These are phyloP conservation scores for Molossus molossus DNA, from an alignment of 2,797 vertebrate species.

Conservation along the genomic window DNA sequence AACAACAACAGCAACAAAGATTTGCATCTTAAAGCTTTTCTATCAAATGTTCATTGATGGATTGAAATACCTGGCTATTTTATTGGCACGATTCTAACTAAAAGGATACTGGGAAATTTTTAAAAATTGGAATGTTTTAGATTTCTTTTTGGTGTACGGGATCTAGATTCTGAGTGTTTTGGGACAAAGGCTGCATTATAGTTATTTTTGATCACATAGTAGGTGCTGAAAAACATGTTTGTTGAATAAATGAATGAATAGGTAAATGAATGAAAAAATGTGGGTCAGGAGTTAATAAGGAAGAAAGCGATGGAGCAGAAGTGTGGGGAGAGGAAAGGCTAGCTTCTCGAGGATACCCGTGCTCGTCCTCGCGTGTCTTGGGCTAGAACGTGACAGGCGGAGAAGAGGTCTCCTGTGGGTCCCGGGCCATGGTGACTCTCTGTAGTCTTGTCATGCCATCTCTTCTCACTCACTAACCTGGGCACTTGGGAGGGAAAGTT, in stretches of 20 bases:
- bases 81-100: neutral
- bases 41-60: neutral
- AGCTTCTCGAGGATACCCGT: neutral
- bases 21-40: neutral
- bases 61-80: neutral
- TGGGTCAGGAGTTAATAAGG: neutral
- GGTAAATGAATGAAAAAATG: neutral
- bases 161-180: neutral
- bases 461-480: neutral
- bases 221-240: neutral
- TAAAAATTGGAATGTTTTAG: neutral
- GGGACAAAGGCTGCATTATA: neutral
- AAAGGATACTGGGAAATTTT: neutral
- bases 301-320: neutral
- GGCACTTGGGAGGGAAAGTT: neutral
- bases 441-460: neutral
- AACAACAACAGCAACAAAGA: neutral
- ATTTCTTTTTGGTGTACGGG: neutral
- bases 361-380: rapidly evolving
- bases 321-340: neutral
- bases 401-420: rapidly evolving
- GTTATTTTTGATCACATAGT: neutral
- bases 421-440: neutral
- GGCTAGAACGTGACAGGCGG: too few relatives aligned
- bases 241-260: neutral